Conservation (phyloP, 2,888 invertebrate genomes). For the Phytoseiulus persimilis region DNA sequence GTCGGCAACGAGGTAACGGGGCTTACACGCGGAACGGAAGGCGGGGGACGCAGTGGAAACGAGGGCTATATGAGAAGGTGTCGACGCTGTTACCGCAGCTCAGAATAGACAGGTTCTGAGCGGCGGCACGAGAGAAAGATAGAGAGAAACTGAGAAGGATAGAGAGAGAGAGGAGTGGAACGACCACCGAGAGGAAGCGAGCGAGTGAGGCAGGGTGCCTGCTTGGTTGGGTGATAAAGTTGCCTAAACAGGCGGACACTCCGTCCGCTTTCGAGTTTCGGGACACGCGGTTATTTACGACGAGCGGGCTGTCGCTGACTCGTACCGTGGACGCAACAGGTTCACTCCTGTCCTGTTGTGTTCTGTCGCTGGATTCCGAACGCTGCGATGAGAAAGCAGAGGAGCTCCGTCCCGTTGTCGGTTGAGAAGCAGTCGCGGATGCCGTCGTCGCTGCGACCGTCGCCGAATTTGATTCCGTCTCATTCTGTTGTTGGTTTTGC, state of each 20-base stretch:
- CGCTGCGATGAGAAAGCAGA: not conserved
- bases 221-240: not conserved
- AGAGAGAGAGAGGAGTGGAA: not conserved
- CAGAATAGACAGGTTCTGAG: not conserved
- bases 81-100: not conserved
- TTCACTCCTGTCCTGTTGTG: not conserved
- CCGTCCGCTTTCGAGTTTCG: not conserved
- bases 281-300: not conserved
- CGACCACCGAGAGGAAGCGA: not conserved
- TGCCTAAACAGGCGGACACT: not conserved
- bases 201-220: not conserved
- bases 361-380: not conserved
- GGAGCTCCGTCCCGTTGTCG: not conserved
- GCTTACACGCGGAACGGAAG: not conserved
- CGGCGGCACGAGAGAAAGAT: not conserved
- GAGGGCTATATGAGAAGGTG: not conserved
- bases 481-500: constrained; percentile 6
- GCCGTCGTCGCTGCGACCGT: not conserved
- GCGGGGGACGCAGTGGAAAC: not conserved
- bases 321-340: constrained; percentile 5
- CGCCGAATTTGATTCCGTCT: constrained; percentile 23
- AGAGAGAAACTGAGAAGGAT: not conserved
- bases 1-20: not conserved
- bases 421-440: not conserved
- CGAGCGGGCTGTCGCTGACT: not conserved